Evolutionary conservation across 2,888 invertebrate genomes (phyloP).

Genomic region (Agrotis clavis): DNA sequence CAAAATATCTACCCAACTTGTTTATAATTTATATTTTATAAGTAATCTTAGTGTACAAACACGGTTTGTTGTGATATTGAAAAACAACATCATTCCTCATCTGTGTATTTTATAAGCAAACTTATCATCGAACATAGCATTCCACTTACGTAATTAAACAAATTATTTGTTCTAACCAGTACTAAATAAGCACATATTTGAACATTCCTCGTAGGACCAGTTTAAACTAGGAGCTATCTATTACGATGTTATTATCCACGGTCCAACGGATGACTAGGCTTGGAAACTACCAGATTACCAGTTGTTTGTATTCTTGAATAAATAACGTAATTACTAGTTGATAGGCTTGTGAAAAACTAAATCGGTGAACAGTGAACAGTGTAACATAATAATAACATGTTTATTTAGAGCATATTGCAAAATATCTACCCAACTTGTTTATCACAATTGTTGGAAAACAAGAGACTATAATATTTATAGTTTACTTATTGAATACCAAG

Average conservation of each 20-base stretch:
- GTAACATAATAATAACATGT: constrained; percentile 22
- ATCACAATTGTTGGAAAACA: neutral
- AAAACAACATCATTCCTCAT: constrained; percentile 23
- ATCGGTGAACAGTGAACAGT: neutral
- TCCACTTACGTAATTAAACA: constrained; percentile 52
- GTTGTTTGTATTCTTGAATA: constrained; percentile 53
- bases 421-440: neutral
- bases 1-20: neutral
- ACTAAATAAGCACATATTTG: constrained; percentile 42
- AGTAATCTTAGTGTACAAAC: too few species aligned
- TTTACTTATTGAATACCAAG: too few species aligned
- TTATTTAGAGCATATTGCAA: constrained; percentile 15
- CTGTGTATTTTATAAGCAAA: constrained; percentile 24
- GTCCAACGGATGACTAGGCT: constrained; percentile 55
- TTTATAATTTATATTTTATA: too few species aligned
- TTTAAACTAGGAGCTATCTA: constrained; percentile 44
- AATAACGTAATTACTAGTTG: constrained; percentile 34
- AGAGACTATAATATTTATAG: too few species aligned
- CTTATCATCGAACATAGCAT: constrained; percentile 26
- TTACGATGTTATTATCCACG: constrained; percentile 61
- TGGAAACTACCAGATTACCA: constrained; percentile 55
- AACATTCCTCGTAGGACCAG: constrained; percentile 47
- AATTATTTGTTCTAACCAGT: constrained; percentile 51
- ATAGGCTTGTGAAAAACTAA: constrained; percentile 36
- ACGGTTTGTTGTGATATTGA: constrained; percentile 2